Evolutionary conservation across 2,888 invertebrate genomes (phyloP), one percentile per base, ranked within the genome.

Genomic region (Drosophila nigricruria): DNA sequence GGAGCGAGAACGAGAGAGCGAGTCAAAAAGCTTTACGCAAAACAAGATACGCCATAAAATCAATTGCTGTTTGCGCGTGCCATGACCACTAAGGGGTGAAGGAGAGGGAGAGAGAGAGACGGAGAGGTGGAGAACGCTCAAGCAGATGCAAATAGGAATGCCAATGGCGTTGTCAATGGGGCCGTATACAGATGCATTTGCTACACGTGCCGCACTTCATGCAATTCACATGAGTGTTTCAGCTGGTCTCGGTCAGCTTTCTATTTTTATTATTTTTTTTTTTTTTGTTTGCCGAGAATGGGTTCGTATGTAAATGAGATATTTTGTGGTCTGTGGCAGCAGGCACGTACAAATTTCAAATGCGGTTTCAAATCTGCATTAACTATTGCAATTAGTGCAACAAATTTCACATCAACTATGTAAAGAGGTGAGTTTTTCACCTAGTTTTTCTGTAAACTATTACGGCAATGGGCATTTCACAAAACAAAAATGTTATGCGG

Each of bases 291-390:
- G 0, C 30, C 30, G n/a, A 34, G n/a, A 18, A 57, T 12, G 70
- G 59, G 62, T 59, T 72, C 38, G 70, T 78, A 89, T 84, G 84
- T 76, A 84, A 84, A 84, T 89, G 88, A 89, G 89, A 89, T 89
- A 84, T 76, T 84, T 84, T 84, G 52, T 52, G 52, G 52, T 52
- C 23, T 23, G 52, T 1, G 52, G 52, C 52, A 52, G 32, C 52
- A 34, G 52, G 32, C 52, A 23, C 52, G 52, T 52, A 25, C 52
- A 36, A 52, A 52, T 32, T 36, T 25, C 36, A 34, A 36, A 82
- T 90, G 90, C 86, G 70, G 86, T 90, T 86, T 76, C 77, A 88
- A 90, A 90, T 86, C 86, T 86, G 86, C 89, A 86, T 86, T 86
- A 86, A 90, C 90, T 90, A 88, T 86, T 77, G 90, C 86, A 86